Conservation (phyloP, 2,888 invertebrate species). For the Macrosiphum euphorbiae region DNA sequence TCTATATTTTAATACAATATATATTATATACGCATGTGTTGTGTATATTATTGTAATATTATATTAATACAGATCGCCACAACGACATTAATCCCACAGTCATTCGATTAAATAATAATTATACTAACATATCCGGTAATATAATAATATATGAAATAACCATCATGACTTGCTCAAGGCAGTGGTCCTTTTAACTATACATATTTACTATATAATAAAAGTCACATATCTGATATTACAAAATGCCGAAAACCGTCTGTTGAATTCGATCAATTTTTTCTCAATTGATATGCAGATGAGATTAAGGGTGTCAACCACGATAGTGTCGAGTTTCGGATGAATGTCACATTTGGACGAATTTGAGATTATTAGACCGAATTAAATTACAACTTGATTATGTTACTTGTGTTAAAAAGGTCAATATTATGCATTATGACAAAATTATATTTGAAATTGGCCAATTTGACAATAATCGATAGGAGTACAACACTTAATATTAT, state of each 20-base stretch:
- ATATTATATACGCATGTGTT: too few relatives aligned
- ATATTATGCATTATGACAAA: too few relatives aligned
- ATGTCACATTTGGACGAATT: too few relatives aligned
- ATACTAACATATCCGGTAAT: not conserved
- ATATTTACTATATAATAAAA: too few relatives aligned
- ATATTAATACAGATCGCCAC: not conserved
- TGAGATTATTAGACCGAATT: too few relatives aligned
- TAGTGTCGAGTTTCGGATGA: not conserved
- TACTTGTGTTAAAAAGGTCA: too few relatives aligned
- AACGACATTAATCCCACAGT: not conserved
- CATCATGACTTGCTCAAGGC: not conserved
- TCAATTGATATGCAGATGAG: not conserved
- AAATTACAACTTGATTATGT: too few relatives aligned
- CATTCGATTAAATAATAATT: not conserved
- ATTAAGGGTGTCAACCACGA: not conserved
- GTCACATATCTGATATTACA: not conserved
- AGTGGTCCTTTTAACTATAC: not conserved
- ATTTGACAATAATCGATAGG: too few relatives aligned
- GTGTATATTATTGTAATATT: not conserved
- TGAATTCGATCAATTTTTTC: not conserved
- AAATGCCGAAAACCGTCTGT: not conserved
- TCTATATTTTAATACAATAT: not conserved
- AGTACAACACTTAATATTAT: too few relatives aligned
- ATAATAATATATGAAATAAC: not conserved
- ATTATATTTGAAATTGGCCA: too few relatives aligned